Base-by-base conservation (phyloP, 92 coral and sea anemone genomes). In the Nematostella vectensis region DNA sequence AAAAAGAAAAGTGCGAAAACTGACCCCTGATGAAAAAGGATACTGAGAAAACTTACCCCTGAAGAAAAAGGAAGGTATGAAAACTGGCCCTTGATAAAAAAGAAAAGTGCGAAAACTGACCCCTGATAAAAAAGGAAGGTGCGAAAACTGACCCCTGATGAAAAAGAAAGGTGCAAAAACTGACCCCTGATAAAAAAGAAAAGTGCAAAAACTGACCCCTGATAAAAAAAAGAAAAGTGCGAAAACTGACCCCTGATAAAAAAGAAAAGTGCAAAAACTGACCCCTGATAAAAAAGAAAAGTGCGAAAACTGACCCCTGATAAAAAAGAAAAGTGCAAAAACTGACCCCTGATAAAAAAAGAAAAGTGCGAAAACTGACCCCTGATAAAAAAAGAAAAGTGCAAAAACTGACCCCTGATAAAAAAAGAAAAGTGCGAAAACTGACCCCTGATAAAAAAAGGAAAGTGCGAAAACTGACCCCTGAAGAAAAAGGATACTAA, bases 391-490 rank as follows among this genome's bases (percentile, higher is more conserved):
- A n/a, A n/a, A n/a, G n/a, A n/a, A 23, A 61, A 11, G n/a, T 3
- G 31, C 54, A 21, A 47, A 57, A 17, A 22, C n/a, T 16, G 52
- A 59, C 24, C 27, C 39, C n/a, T 19, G 26, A 24, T 47, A n/a
- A 29, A 28, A 22, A 62, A 47, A 11, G 10, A 3, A 2, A 31
- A 37, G 26, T 16, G 20, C 47, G 30, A 17, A 29, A 33, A 22
- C 0, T 16, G 27, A 48, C 19, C 24, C 37, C 9, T 1, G 48
- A 23, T 30, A 25, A 26, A 3, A 15, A 6, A 15, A 15, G 6
- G 9, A 26, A 23, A 42, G 3, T 65, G 76, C 95, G 18, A 61
- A 11, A 16, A n/a, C n/a, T n/a, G n/a, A n/a, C n/a, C n/a, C n/a
- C n/a, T n/a, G n/a, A n/a, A n/a, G n/a, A n/a, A n/a, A n/a, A n/a